phyloP scores from a whole-genome alignment of 2,797 vertebrate species.

The Ataeniobius toweri region DNA sequence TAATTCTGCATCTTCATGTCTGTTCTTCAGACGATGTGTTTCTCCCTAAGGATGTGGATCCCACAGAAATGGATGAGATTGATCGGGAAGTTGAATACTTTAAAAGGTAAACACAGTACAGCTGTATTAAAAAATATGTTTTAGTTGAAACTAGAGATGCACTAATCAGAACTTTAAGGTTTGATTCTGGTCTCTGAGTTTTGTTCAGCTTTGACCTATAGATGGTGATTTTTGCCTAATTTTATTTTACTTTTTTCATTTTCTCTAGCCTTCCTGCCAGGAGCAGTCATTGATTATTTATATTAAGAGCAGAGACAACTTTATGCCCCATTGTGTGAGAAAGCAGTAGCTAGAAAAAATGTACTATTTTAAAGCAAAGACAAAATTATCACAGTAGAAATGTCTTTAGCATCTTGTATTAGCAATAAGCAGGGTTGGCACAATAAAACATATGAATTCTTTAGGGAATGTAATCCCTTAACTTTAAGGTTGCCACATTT shows the following conservation, averaged over 20 bases:
- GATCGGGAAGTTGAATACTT: constrained; percentile 99
- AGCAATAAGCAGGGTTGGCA: not conserved
- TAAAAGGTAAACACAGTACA: constrained; percentile 84
- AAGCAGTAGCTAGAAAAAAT: too few species aligned
- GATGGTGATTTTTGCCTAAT: not conserved
- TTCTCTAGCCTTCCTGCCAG: not conserved
- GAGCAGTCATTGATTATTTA: not conserved
- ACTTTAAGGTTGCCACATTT: not conserved
- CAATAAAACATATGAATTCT: too few species aligned
- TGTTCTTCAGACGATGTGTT: constrained; percentile 93
- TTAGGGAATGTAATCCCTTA: not conserved
- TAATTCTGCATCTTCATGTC: constrained; percentile 28
- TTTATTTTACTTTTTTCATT: too few species aligned
- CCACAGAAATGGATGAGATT: constrained; percentile 96
- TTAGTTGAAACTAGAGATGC: not conserved
- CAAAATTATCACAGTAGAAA: too few species aligned
- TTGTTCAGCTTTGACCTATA: not conserved
- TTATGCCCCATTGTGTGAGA: too few species aligned
- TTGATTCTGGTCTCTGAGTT: not conserved
- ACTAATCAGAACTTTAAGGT: not conserved
- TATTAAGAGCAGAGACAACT: not conserved
- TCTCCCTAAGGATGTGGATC: constrained; percentile 96
- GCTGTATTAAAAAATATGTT: not conserved
- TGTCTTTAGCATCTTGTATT: not conserved
- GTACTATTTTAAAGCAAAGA: too few species aligned